Conservation (phyloP, 2,888 invertebrate species). For the Papilio demoleus region DNA sequence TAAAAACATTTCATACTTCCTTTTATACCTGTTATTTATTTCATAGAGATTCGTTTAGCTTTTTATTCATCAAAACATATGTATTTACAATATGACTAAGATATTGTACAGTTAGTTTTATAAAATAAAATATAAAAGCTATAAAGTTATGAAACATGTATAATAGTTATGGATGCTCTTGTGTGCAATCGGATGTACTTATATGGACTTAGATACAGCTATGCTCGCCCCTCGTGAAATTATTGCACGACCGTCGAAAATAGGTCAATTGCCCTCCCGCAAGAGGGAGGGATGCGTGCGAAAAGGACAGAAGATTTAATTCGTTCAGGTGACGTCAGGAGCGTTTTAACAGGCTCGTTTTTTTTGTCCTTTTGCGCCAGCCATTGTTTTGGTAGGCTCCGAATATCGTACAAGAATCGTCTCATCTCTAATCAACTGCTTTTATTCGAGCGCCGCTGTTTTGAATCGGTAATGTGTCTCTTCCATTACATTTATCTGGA, state of each 20-base stretch:
- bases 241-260: constrained; percentile 79
- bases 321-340: constrained; percentile 80
- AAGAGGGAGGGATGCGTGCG: constrained; percentile 64
- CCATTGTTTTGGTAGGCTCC: constrained; percentile 67
- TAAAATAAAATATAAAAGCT: not conserved
- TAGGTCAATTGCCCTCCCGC: constrained; percentile 80
- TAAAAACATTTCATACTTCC: too few species aligned
- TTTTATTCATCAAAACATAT: too few species aligned
- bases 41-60: too few species aligned
- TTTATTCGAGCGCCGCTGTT: constrained; percentile 54
- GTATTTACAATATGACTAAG: too few species aligned
- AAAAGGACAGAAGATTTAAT: constrained; percentile 71
- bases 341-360: constrained; percentile 70
- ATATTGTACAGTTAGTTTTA: not conserved
- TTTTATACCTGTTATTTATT: too few species aligned
- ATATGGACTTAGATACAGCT: constrained; percentile 52
- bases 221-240: constrained; percentile 74
- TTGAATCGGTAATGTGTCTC: constrained; percentile 59
- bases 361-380: constrained; percentile 68
- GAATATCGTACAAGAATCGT: constrained; percentile 46
- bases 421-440: constrained; percentile 50
- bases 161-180: constrained; percentile 5
- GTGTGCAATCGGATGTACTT: constrained; percentile 27
- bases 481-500: constrained; percentile 49
- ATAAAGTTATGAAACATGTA: not conserved